Conservation (phyloP, 1,140 invertebrate genomes). For the Popillia japonica region DNA sequence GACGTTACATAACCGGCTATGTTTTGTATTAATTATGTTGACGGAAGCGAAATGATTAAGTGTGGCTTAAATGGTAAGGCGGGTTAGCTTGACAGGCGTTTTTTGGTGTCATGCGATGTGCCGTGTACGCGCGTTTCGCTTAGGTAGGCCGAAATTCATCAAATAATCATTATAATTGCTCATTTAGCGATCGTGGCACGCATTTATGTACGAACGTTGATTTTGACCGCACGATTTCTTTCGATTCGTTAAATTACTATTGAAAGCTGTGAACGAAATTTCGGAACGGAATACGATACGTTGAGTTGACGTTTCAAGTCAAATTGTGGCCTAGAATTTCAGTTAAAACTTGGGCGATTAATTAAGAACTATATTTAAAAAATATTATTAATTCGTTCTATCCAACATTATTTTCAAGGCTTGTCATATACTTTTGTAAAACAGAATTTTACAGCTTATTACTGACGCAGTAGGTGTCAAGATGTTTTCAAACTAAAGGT, state of each 20-base stretch:
- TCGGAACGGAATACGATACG: background rate
- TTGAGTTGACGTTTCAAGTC: background rate
- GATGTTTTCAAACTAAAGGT: too few relatives aligned
- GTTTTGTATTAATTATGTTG: background rate
- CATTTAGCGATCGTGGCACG: background rate
- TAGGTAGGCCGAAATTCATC: background rate
- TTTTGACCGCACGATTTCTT: background rate
- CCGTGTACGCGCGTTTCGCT: background rate
- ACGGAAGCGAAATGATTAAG: background rate
- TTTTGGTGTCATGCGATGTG: background rate
- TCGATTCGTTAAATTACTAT: background rate
- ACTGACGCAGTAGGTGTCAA: too few relatives aligned
- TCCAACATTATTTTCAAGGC: too few relatives aligned
- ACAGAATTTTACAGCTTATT: too few relatives aligned
- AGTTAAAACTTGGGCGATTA: too few relatives aligned
- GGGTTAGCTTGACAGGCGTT: background rate
- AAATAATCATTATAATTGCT: slow-evolving; percentile 7
- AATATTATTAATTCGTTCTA: too few relatives aligned
- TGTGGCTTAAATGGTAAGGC: background rate
- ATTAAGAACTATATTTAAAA: too few relatives aligned
- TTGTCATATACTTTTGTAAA: too few relatives aligned
- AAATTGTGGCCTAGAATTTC: too few relatives aligned
- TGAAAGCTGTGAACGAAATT: background rate
- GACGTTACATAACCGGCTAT: background rate
- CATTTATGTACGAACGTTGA: background rate